Conservation (phyloP, 2,797 vertebrate genomes). For the Phataginus tetradactyla region DNA sequence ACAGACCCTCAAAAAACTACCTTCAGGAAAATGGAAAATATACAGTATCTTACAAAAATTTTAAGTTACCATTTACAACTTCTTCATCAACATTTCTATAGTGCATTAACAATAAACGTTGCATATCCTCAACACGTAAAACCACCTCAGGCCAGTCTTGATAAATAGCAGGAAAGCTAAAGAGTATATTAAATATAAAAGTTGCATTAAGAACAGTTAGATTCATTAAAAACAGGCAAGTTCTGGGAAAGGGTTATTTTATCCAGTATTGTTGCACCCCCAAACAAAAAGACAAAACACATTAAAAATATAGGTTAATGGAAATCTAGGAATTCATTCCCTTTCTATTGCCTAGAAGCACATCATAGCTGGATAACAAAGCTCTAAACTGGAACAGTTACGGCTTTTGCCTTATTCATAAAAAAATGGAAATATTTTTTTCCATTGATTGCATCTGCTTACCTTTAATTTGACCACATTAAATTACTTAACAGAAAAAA, state of each 20-base stretch:
- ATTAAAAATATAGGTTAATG: conserved; percentile 72
- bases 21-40: conserved; percentile 84
- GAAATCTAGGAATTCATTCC: conserved; percentile 68
- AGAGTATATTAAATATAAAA: conserved; percentile 88
- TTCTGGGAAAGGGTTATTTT: conserved; percentile 84
- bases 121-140: conserved; percentile 85
- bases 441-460: conserved; percentile 85
- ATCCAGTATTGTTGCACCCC: conserved; percentile 83
- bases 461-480: conserved; percentile 75
- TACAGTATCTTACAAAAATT: conserved; percentile 83
- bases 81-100: conserved; percentile 84
- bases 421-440: conserved; percentile 80
- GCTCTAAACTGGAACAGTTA: conserved; percentile 56
- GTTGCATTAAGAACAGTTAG: conserved; percentile 88
- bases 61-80: conserved; percentile 86
- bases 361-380: conserved; percentile 71
- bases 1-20: conserved; percentile 81
- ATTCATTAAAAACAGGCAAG: conserved; percentile 87
- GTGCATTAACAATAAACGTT: conserved; percentile 86
- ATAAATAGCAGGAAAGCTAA: conserved; percentile 88
- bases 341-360: conserved; percentile 79
- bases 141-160: conserved; percentile 86
- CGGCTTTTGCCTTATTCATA: conserved; percentile 80
- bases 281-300: conserved; percentile 79
- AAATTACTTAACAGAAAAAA: conserved; percentile 79